Percentiles rank a stretch among this genome's conserved stretches.
These are phyloP conservation scores for Urocynchramus pylzowi DNA, from an alignment of 2,113 vertebrate genomes.

Conservation along the genomic window DNA sequence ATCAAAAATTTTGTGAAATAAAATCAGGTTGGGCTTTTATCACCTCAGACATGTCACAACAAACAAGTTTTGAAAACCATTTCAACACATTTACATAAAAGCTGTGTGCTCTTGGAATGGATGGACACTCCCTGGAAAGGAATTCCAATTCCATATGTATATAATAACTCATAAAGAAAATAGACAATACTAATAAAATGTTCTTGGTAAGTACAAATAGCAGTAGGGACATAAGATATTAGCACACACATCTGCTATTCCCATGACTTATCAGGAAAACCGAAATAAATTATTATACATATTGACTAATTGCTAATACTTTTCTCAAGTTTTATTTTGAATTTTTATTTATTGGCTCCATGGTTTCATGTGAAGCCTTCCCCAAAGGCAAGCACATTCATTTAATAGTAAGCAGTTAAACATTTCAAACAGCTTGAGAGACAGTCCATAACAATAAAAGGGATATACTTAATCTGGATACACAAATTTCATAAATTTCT, in stretches of 20 bases:
- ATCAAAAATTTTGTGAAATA: background rate
- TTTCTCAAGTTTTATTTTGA: background rate
- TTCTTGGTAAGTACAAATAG: background rate
- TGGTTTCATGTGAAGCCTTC: background rate
- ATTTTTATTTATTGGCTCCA: background rate
- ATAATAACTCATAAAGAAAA: background rate
- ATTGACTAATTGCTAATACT: background rate
- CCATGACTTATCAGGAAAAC: background rate
- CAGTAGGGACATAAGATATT: background rate
- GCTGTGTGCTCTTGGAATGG: background rate
- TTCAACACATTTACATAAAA: background rate
- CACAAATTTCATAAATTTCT: background rate
- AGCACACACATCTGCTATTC: background rate
- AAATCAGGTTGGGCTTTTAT: background rate
- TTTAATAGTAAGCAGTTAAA: constrained; percentile 34
- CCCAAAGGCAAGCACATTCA: background rate
- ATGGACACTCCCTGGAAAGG: background rate
- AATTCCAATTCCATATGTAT: background rate
- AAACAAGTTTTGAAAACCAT: background rate
- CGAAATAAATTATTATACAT: background rate
- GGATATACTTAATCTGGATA: constrained; percentile 18
- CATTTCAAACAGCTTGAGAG: constrained; percentile 21
- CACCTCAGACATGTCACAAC: background rate
- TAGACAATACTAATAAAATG: background rate
- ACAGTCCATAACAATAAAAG: constrained; percentile 25